Percentiles rank a stretch among this genome's conserved stretches.
Evolutionary conservation across 2,888 invertebrate genomes (phyloP).

Genomic region (Polydrusus tereticollis): DNA sequence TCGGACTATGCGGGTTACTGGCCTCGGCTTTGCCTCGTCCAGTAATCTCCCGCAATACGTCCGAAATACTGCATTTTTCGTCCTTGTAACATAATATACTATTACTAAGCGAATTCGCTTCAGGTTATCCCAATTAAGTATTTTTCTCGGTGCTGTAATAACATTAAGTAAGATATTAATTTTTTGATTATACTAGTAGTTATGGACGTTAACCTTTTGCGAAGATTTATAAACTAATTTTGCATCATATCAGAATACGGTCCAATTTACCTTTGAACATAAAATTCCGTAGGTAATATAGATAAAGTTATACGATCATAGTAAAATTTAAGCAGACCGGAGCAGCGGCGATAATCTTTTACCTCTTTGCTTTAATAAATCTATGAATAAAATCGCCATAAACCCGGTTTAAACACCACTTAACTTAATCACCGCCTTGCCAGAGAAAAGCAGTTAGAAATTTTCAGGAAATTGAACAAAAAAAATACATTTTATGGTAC

Average conservation of each 20-base stretch:
- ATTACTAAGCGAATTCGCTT: too few species aligned
- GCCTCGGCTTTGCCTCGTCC: too few species aligned
- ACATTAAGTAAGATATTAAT: too few species aligned
- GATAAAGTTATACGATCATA: slow-evolving; percentile 43
- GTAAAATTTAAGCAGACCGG: slow-evolving; percentile 39
- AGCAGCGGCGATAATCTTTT: slow-evolving; percentile 46
- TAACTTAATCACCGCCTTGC: slow-evolving; percentile 42
- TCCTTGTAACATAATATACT: too few species aligned
- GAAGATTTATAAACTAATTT: not conserved
- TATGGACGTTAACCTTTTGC: not conserved
- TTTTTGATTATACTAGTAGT: too few species aligned
- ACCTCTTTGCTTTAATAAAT: slow-evolving; percentile 48
- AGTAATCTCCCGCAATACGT: too few species aligned
- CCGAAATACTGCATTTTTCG: too few species aligned
- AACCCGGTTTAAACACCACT: slow-evolving; percentile 44
- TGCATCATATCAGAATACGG: slow-evolving; percentile 21
- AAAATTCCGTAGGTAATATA: slow-evolving; percentile 40
- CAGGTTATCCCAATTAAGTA: too few species aligned
- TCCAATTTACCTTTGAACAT: slow-evolving; percentile 31
- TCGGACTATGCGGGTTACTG: too few species aligned
- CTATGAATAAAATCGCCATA: slow-evolving; percentile 49
- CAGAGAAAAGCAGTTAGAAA: slow-evolving; percentile 20
- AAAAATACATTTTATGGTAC: slow-evolving; percentile 13
- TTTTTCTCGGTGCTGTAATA: too few species aligned
- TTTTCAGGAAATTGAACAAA: slow-evolving; percentile 17